A percentile compares a stretch with the other conserved stretches of the same genome.
These are phyloP conservation scores for Nannoperca obscura DNA, from an alignment of 2,797 vertebrate genomes.

Conservation along the genomic window DNA sequence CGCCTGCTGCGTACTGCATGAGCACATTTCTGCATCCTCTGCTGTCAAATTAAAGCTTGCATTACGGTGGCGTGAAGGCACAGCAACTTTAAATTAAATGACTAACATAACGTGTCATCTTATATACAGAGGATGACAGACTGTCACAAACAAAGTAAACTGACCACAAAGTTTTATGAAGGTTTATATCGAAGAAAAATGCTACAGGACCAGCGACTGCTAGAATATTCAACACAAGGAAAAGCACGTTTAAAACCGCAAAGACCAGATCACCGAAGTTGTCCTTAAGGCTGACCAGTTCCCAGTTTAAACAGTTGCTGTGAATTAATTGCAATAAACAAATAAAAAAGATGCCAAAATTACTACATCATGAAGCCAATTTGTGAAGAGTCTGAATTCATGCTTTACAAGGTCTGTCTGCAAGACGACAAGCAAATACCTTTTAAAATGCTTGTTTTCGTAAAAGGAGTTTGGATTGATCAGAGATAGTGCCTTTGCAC, in stretches of 20 bases:
- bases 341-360: no score
- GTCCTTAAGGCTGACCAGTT: no score
- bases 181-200: background rate
- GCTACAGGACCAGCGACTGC: background rate
- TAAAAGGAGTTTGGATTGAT: no score
- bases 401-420: no score
- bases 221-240: background rate
- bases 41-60: constrained; percentile 27
- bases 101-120: background rate
- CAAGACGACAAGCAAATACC: no score
- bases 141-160: constrained; percentile 13
- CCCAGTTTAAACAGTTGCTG: no score
- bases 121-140: background rate
- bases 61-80: constrained; percentile 21
- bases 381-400: no score
- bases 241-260: background rate
- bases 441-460: no score
- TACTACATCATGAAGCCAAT: no score
- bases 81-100: constrained; percentile 14
- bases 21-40: background rate
- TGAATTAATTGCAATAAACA: no score
- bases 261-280: no score
- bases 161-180: background rate
- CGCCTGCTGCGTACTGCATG: background rate
- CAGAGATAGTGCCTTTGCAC: no score